phyloP scores from a whole-genome alignment of 2,888 invertebrate genomes.

The Thera obeliscata region DNA sequence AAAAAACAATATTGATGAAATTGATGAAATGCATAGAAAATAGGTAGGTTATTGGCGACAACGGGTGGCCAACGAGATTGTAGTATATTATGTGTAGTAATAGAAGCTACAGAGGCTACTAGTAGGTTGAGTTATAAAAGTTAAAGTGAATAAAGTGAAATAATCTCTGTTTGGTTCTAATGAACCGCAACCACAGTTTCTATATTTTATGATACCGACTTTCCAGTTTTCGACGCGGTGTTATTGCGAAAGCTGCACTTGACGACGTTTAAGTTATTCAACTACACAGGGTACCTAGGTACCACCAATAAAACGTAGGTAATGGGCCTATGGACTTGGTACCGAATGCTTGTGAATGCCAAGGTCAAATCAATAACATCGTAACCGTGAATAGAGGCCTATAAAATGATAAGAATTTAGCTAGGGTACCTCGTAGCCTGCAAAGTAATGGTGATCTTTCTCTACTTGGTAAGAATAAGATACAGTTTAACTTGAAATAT shows the following conservation, averaged over 20 bases:
- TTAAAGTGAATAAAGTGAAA: constrained; percentile 13
- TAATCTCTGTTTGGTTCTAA: constrained; percentile 30
- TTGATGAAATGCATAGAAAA: too few species aligned
- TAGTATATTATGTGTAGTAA: too few species aligned
- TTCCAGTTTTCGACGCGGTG: constrained; percentile 31
- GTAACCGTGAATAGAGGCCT: neutral
- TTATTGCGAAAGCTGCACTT: constrained; percentile 21
- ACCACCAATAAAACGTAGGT: neutral
- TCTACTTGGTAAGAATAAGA: too few species aligned
- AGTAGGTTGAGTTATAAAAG: constrained; percentile 25
- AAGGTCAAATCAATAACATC: neutral
- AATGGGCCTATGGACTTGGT: neutral
- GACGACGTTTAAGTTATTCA: constrained; percentile 1
- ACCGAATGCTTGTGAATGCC: neutral
- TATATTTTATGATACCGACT: constrained; percentile 33
- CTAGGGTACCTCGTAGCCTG: too few species aligned
- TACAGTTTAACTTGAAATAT: too few species aligned
- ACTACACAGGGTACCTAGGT: too few species aligned
- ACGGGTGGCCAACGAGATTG: too few species aligned
- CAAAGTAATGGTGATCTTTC: neutral
- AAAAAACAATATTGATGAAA: too few species aligned
- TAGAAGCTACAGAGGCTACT: neutral
- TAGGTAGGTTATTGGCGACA: too few species aligned
- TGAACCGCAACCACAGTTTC: constrained; percentile 35
- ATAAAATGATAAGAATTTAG: neutral